A percentile compares a stretch with the other conserved stretches of the same genome.
Evolutionary conservation across 2,888 invertebrate species (phyloP).

Genomic region (Actias luna): DNA sequence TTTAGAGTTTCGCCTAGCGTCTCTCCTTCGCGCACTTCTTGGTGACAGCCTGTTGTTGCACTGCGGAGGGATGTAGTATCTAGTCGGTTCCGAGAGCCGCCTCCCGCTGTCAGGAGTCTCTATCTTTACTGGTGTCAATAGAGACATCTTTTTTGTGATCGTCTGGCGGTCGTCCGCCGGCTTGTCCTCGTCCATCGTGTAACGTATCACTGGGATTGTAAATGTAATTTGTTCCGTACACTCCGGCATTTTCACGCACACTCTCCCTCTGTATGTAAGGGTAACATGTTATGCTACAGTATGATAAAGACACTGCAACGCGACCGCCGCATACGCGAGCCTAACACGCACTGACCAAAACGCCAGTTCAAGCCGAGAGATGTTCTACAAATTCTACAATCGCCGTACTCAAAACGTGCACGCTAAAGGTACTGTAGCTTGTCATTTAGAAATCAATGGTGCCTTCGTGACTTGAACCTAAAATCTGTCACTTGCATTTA

Average conservation of each 20-base stretch:
- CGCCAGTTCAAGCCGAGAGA: constrained; percentile 13
- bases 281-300: constrained; percentile 52
- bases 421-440: background rate
- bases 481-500: background rate
- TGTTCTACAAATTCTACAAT: constrained; percentile 1
- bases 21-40: constrained; percentile 68
- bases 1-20: constrained; percentile 62
- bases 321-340: constrained; percentile 41
- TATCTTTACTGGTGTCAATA: constrained; percentile 71
- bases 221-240: constrained; percentile 72
- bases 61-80: constrained; percentile 74
- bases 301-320: constrained; percentile 27
- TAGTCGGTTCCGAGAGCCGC: constrained; percentile 66
- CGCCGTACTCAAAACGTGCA: background rate
- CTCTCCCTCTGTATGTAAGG: constrained; percentile 22
- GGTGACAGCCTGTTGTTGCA: constrained; percentile 74
- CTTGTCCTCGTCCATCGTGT: constrained; percentile 74
- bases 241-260: constrained; percentile 68
- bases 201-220: constrained; percentile 72
- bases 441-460: background rate
- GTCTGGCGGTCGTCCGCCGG: constrained; percentile 58
- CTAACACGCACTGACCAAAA: constrained; percentile 28
- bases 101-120: constrained; percentile 70
- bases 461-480: constrained; percentile 1
- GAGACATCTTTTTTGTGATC: constrained; percentile 68